Base-by-base conservation (phyloP, 2,113 vertebrate genomes). In the Leptodactylus fuscus region DNA sequence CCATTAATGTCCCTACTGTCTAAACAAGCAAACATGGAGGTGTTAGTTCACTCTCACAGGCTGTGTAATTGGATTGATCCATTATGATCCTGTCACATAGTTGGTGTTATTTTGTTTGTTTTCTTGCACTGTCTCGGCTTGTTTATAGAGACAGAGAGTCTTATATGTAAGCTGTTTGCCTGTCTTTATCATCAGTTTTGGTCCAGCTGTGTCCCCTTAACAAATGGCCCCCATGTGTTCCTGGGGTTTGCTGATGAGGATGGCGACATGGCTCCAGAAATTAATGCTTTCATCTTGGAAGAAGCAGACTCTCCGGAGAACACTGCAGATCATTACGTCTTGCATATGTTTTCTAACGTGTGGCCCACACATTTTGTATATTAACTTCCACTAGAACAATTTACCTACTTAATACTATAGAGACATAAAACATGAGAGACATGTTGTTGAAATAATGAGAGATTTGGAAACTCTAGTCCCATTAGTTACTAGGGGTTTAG, bases 191-290 rank as follows among this genome's bases (percentile, higher is more conserved):
- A 74, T 83, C 82, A 62, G 53, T 29, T 58, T 75, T 36, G 70
- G 51, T 83, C 82, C 82, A 83, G 70, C 82, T 83, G 82, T 75
- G 82, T 62, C 82, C 82, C 53, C 38, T 58, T 60, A 83, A 83
- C 82, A 83, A 83, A 83, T 83, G 82, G 69, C 38, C 69, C 32
- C 70, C 82, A 83, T 83, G 82, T 83, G 82, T 83, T 83, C 70
- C 49, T 32, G 46, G 22, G 36, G 49, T 58, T 58, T 58, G 24
- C 18, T 83, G 82, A 83, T 74, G 82, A 75, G 53, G 16, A 58
- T 83, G 49, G n/a, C 44, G 70, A 73, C 67, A 75, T 83, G 82
- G 24, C 80, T 81, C 10, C 55, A 65, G 55, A 22, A 81, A 51
- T 46, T 24, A 32, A 76, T 5, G 27, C 74, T 76, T 76, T 76